Evolutionary conservation across 1,140 invertebrate genomes (phyloP), one percentile per base, ranked within the genome.

Genomic region (Heterodera schachtii): DNA sequence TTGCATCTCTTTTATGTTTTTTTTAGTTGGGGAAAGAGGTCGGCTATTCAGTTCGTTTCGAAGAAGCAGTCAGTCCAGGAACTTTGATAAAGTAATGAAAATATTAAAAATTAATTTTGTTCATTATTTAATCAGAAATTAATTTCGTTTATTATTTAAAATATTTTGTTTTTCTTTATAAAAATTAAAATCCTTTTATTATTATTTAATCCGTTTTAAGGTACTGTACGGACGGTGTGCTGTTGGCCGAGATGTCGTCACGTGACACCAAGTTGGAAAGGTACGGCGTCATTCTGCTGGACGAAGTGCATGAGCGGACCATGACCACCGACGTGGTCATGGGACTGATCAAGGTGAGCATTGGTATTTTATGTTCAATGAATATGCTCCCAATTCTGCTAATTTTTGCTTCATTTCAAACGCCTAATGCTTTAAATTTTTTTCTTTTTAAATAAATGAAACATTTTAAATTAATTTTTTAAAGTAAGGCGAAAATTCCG

Each of bases 211-310:
- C 31, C 31, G 31, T 31, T 31, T 31, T 31, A 31, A 64, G 57
- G 4, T 98, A 98, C 90, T 97, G 98, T 95, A 99, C 97, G 21
- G 97, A 99, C 91, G 97, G 97, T 91, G 95, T 99, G 5, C 91
- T 99, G 6, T 90, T 99, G 3, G 97, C 96, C 91, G 93, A 93
- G 90, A 89, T 92, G 31, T 31, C 31, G 60, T 89, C 91, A 80
- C 89, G 93, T 91, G 95, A 98, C 90, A 95, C 96, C 87, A 90
- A 96, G 6, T 90, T 98, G 0, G 93, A 91, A 31, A 95, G 94
- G 83, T 99, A 98, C 91, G 82, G 49, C 9, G 95, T 95, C 0
- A 94, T 99, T 31, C 95, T 98, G 82, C 92, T 99, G 69, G 97
- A 99, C 90, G 97, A 99, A 91, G 97, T 96, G 66, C 97, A 99